Base-by-base conservation (phyloP, 2,797 vertebrate species). In the Hypotaenidia philippensis region DNA sequence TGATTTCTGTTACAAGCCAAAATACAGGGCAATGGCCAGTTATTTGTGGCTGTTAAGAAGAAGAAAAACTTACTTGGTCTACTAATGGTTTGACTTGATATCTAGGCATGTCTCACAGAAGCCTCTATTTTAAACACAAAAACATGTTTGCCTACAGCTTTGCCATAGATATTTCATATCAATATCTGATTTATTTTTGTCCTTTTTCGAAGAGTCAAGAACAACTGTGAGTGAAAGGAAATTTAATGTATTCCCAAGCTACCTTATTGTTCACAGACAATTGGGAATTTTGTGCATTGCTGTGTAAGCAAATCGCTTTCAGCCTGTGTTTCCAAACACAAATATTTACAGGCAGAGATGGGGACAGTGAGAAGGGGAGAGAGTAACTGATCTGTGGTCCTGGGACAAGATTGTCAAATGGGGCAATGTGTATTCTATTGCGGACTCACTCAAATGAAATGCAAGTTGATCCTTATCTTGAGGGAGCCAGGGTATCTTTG, bases 71-170 rank as follows among this genome's bases (percentile, higher is more conserved):
- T 20, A 93, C 95, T 96, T 93, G 93, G 92, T 97, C 98, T 96
- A 96, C 89, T 52, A 93, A 96, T 97, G 97, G 97, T 96, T 97
- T 98, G 96, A 98, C 98, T 98, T 98, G 95, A 97, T 97, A 98
- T 98, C 97, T 97, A 98, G 98, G 98, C 97, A 94, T 97, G 97
- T 96, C 89, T 98, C 97, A 98, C 97, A 97, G 96, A 96, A 98
- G 97, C 89, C 90, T 81, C 92, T 95, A 56, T 97, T 98, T 97
- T 98, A 98, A 98, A 98, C 94, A 98, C 44, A 98, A 98, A 98
- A 97, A 89, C 98, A 98, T 98, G 98, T 97, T 97, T 95, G 97
- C 96, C 95, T 77, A 81, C 86, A 89, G 88, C 84, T 92, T 38
- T 95, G 89, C 93, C n/a, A 1, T 74, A 44, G 78, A 66, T 95